Base-by-base conservation (phyloP, 2,888 invertebrate species). In the Molorchus minor region DNA sequence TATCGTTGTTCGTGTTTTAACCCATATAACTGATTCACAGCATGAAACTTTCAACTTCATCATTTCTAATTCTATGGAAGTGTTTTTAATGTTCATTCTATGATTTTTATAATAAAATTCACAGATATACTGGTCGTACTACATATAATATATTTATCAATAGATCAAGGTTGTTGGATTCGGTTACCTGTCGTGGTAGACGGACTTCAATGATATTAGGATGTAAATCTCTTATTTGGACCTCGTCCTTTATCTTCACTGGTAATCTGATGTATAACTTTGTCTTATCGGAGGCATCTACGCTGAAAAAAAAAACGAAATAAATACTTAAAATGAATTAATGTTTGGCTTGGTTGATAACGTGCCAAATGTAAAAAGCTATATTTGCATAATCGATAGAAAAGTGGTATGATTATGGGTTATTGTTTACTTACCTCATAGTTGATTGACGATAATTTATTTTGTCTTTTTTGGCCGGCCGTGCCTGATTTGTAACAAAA, bases 251-350 rank as follows among this genome's bases (percentile, higher is more conserved):
- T 30, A 77, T 76, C 65, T 70, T 75, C 15, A 73, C 61, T 4
- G 78, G 78, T 47, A 78, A 69, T 57, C 76, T 71, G 52, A 78
- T 54, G 57, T 77, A 76, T 35, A 77, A 63, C 61, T 69, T 74
- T 53, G 68, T 40, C 33, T 65, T 57, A 5, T 65, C 62, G 43
- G 63, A 62, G 62, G 56, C 54, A 36, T 63, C 61, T 61, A 65
- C 57, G 61, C 71, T 70, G 43, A n/a, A 64, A 69, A 56, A 56
- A 35, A 46, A 25, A 25, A 16, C 10, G 35, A 1, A 59, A 25
- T 38, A 38, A 36, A 43, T 36, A 25, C 41, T 12, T 54, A 30
- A 20, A 35, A 35, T 33, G 12, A 16, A 17, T n/a, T 17, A 1
- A 33, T n/a, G n/a, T n/a, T n/a, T n/a, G n/a, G n/a, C n/a, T n/a